Conservation (phyloP, 2,888 invertebrate species). For the Agelastica alni region DNA sequence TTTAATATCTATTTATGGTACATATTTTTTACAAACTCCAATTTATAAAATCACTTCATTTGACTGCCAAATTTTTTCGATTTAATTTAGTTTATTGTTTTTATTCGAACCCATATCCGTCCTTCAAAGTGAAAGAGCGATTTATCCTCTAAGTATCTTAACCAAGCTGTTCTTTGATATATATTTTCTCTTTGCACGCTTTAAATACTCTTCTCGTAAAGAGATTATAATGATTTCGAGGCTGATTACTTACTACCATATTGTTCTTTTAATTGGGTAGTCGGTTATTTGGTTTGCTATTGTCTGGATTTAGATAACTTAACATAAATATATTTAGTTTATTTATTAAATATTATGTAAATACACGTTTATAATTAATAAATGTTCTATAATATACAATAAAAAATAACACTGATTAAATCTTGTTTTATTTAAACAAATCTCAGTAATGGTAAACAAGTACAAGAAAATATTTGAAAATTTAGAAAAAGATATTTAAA, state of each 20-base stretch:
- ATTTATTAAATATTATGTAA: no score
- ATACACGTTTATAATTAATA: no score
- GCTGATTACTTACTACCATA: conserved; percentile 43
- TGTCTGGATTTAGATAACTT: no score
- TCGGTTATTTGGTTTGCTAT: no score
- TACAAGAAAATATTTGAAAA: no score
- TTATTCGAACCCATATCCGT: conserved; percentile 52
- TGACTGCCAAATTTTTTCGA: conserved; percentile 50
- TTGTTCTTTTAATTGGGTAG: no score
- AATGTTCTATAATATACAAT: no score
- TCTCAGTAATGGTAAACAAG: no score
- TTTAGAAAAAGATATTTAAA: no score
- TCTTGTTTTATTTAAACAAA: no score
- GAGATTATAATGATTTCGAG: conserved; percentile 44
- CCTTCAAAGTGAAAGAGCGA: conserved; percentile 49
- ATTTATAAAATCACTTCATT: conserved; percentile 47
- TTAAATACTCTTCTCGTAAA: conserved; percentile 43
- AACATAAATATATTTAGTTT: no score
- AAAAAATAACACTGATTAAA: no score
- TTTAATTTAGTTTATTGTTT: conserved; percentile 53
- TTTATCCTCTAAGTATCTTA: conserved; percentile 51
- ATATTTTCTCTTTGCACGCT: conserved; percentile 52
- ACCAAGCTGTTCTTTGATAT: conserved; percentile 53
- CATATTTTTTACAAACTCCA: background rate
- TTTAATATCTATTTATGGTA: conserved; percentile 18